A percentile compares a stretch with the other conserved stretches of the same genome.
Evolutionary conservation across 2,888 invertebrate genomes (phyloP).

Genomic region (Meloe dianella): DNA sequence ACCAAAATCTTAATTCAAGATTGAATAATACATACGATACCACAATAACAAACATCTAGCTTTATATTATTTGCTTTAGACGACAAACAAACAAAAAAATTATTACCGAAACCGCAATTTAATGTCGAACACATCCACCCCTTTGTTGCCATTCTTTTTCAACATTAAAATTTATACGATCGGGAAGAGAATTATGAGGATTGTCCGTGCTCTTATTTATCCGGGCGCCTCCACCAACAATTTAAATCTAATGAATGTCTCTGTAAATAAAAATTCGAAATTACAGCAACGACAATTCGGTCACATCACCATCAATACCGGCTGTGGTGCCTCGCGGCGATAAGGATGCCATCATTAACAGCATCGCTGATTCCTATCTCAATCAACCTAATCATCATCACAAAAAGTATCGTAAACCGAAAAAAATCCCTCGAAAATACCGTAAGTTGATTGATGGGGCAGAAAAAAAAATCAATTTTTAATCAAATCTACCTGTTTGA

Average conservation of each 20-base stretch:
- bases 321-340: slow-evolving; percentile 70
- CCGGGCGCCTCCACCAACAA: background rate
- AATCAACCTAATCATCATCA: slow-evolving; percentile 57
- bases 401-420: slow-evolving; percentile 58
- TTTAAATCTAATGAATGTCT: background rate
- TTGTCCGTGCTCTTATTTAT: no score
- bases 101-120: background rate
- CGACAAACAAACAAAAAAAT: background rate
- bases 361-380: slow-evolving; percentile 72
- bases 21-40: background rate
- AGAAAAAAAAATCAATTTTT: no score
- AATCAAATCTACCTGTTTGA: no score
- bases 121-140: background rate
- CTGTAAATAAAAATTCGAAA: slow-evolving; percentile 37
- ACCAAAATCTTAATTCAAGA: slow-evolving; percentile 7
- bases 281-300: slow-evolving; percentile 47
- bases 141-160: background rate
- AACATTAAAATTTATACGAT: background rate
- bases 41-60: slow-evolving; percentile 3
- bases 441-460: slow-evolving; percentile 54
- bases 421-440: slow-evolving; percentile 56
- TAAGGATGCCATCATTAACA: slow-evolving; percentile 73
- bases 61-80: background rate
- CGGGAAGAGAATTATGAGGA: no score
- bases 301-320: slow-evolving; percentile 56